Conservation (phyloP, 2,797 vertebrate species). For the Eidolon dupreanum region DNA sequence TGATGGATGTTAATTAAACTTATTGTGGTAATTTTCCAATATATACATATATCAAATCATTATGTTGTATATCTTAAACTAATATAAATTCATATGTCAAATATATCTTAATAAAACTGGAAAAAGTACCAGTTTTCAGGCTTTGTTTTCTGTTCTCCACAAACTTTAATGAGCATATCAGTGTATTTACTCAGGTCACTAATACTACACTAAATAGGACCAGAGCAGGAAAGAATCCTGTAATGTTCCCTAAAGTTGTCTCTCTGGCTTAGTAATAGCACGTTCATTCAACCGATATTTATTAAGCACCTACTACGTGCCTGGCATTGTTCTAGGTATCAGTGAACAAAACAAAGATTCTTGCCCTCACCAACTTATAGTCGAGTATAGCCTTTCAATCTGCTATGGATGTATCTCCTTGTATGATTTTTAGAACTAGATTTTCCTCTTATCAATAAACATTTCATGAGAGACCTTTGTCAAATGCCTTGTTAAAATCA, state of each 20-base stretch:
- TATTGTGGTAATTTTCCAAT: not conserved
- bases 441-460: not conserved
- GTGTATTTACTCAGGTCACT: not conserved
- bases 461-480: not conserved
- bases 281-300: not conserved
- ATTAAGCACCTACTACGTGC: not conserved
- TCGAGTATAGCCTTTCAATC: not conserved
- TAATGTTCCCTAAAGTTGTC: not conserved
- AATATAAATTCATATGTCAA: not conserved
- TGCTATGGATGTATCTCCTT: not conserved
- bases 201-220: not conserved
- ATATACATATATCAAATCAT: not conserved
- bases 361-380: not conserved
- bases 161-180: not conserved
- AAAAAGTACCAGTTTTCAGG: not conserved
- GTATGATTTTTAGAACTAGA: not conserved
- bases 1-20: not conserved
- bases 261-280: not conserved
- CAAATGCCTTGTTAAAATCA: slow-evolving; percentile 4
- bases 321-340: not conserved
- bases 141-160: not conserved
- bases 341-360: not conserved
- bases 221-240: not conserved
- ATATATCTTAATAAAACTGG: not conserved
- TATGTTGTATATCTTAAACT: not conserved